phyloP scores from a whole-genome alignment of 2,113 vertebrate genomes.

The Campylomormyrus numenius region DNA sequence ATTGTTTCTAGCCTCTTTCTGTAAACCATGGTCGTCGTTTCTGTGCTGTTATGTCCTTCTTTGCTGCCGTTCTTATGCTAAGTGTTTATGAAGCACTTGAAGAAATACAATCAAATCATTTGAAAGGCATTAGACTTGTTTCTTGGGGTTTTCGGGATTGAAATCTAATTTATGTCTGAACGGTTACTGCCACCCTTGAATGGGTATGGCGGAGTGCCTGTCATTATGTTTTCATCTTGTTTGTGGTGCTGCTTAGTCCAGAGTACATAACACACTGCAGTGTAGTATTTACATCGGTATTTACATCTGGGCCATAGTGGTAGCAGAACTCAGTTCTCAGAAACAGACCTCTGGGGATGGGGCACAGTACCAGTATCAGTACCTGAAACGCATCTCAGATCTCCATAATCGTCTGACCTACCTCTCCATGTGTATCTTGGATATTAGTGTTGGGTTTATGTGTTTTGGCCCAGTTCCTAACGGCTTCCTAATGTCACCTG shows the following conservation, averaged over 20 bases:
- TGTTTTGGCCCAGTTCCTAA: not conserved
- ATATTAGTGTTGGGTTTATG: not conserved
- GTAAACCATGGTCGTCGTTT: not conserved
- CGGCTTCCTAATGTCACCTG: not conserved
- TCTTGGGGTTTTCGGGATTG: not conserved
- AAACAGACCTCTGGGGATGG: constrained; percentile 11
- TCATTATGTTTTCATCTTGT: not conserved
- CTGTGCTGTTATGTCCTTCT: not conserved
- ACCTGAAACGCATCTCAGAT: not conserved
- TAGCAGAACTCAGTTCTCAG: not conserved
- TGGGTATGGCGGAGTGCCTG: not conserved
- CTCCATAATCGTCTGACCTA: not conserved
- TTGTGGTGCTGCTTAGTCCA: not conserved
- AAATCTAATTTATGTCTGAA: not conserved
- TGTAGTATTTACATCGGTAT: not conserved
- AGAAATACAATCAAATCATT: not conserved
- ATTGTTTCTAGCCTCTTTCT: not conserved
- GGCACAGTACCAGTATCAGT: constrained; percentile 21
- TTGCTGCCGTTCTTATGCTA: not conserved
- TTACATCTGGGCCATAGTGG: not conserved
- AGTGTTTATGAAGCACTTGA: not conserved
- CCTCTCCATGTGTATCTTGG: not conserved
- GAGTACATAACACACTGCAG: not conserved
- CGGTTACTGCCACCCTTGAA: not conserved
- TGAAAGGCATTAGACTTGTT: not conserved